Conservation (phyloP, 2,888 invertebrate genomes). For the Drosophila planitibia region DNA sequence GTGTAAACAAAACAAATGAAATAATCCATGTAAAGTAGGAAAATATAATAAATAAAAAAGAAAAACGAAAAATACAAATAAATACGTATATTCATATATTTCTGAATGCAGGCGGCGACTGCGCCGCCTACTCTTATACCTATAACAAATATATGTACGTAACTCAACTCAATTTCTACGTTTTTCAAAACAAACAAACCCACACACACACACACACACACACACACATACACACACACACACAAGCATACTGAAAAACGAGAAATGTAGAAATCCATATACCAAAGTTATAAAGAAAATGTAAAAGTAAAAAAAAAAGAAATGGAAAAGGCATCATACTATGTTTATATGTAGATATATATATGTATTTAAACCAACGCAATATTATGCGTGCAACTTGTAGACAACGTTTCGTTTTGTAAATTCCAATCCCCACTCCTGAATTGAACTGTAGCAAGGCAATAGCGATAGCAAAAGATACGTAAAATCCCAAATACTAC, state of each 20-base stretch:
- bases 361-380: slow-evolving; percentile 56
- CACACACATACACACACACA: slow-evolving; percentile 1
- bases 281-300: slow-evolving; percentile 79
- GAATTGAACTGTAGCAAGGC: slow-evolving; percentile 29
- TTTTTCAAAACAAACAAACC: slow-evolving; percentile 39
- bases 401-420: slow-evolving; percentile 75
- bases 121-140: slow-evolving; percentile 39
- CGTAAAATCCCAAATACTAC: slow-evolving; percentile 34
- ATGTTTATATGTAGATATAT: slow-evolving; percentile 81
- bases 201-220: slow-evolving; percentile 7
- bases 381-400: slow-evolving; percentile 66
- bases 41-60: slow-evolving; percentile 45
- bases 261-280: slow-evolving; percentile 81
- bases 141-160: slow-evolving; percentile 70
- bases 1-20: slow-evolving; percentile 46
- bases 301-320: slow-evolving; percentile 41
- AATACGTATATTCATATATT: slow-evolving; percentile 38
- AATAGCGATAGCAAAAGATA: slow-evolving; percentile 38
- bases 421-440: slow-evolving; percentile 43
- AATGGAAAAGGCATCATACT: slow-evolving; percentile 48
- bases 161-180: slow-evolving; percentile 74
- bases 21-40: slow-evolving; percentile 70
- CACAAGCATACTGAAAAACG: slow-evolving; percentile 28
- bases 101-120: slow-evolving; percentile 38
- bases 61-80: slow-evolving; percentile 27